Percentiles rank a stretch among this genome's conserved stretches.
phyloP scores from a whole-genome alignment of 2,888 invertebrate genomes.

The Tiliacea citrago region DNA sequence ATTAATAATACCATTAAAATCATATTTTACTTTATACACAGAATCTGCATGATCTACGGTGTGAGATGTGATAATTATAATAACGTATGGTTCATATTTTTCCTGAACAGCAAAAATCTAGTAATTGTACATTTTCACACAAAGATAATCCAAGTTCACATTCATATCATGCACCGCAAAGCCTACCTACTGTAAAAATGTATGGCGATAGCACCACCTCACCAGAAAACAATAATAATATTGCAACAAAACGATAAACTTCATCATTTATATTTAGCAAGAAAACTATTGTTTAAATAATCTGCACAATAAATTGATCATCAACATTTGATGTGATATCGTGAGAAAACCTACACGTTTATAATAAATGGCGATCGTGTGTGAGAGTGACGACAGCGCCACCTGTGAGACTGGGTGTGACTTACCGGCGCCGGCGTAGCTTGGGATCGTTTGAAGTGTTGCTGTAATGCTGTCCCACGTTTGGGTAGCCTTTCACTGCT shows the following conservation, averaged over 20 bases:
- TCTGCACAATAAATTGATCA: conserved; percentile 53
- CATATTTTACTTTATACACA: too few relatives aligned
- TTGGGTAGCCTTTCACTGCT: conserved; percentile 53
- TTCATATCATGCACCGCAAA: background rate
- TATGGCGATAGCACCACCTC: background rate
- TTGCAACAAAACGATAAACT: conserved; percentile 10
- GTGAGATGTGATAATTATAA: too few relatives aligned
- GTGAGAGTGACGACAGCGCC: conserved; percentile 57
- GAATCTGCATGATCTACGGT: background rate
- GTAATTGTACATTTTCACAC: background rate
- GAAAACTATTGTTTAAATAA: conserved; percentile 58
- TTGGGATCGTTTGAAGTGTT: conserved; percentile 38
- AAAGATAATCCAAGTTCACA: background rate
- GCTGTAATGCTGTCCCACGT: conserved; percentile 42
- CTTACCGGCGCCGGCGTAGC: conserved; percentile 30
- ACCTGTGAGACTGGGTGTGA: conserved; percentile 53
- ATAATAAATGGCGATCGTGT: conserved; percentile 54
- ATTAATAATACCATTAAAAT: too few relatives aligned
- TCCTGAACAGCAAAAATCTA: background rate
- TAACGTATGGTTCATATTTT: too few relatives aligned
- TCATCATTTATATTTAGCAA: conserved; percentile 48
- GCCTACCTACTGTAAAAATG: background rate
- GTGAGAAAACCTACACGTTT: conserved; percentile 62
- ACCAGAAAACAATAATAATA: background rate
- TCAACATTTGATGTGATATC: conserved; percentile 40